Conservation (phyloP, 2,113 vertebrate genomes). For the Synchiropus splendidus region DNA sequence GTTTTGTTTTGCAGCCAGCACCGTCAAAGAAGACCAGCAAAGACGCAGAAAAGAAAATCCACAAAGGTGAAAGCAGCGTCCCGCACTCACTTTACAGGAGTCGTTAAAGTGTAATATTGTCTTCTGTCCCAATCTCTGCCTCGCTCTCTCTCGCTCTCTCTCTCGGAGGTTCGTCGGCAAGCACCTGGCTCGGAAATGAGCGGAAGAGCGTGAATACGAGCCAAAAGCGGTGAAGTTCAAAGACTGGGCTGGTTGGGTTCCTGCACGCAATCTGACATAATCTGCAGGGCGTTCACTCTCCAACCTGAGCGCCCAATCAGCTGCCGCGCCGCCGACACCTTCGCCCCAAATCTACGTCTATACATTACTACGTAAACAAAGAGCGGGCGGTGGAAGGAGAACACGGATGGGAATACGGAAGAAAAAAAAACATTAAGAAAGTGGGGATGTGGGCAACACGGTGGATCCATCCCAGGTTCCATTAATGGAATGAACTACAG, state of each 20-base stretch:
- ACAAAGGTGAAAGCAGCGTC: constrained; percentile 61
- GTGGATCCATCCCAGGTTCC: constrained; percentile 49
- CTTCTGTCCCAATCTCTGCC: constrained; percentile 19
- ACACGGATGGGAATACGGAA: constrained; percentile 7
- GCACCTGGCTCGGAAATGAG: constrained; percentile 83
- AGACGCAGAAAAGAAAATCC: constrained; percentile 54
- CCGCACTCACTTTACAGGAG: constrained; percentile 54
- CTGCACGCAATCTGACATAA: constrained; percentile 87
- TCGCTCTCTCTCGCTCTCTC: constrained; percentile 33
- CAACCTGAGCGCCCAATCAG: constrained; percentile 89
- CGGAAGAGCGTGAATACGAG: constrained; percentile 74
- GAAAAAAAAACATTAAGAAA: constrained; percentile 1
- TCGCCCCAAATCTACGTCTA: constrained; percentile 55
- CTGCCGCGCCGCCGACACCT: constrained; percentile 71
- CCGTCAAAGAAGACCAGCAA: constrained; percentile 4
- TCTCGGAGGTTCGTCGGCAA: constrained; percentile 64
- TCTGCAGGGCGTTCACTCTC: constrained; percentile 83
- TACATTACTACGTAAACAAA: constrained; percentile 70
- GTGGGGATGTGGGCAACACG: constrained; percentile 19
- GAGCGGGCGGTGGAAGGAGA: constrained; percentile 36
- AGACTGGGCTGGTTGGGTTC: constrained; percentile 83
- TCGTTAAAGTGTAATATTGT: constrained; percentile 44
- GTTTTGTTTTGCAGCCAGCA: too few relatives aligned
- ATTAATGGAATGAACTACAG: constrained; percentile 58
- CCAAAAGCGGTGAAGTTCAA: constrained; percentile 88